phyloP scores from a whole-genome alignment of 2,888 invertebrate genomes.

The Lamellibrachia satsuma region DNA sequence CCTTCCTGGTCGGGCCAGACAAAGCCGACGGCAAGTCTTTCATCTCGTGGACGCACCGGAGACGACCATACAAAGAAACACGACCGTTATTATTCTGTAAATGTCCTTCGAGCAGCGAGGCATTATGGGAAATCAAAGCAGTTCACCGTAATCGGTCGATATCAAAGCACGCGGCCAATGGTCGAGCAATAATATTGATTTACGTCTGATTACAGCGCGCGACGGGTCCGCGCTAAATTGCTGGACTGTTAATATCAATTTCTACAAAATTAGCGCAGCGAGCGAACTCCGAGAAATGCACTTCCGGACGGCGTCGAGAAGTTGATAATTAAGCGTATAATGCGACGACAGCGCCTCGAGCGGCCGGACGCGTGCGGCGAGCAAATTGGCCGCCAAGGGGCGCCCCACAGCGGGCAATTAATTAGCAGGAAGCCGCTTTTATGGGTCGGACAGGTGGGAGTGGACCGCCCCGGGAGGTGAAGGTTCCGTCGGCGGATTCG shows the following conservation, averaged over 20 bases:
- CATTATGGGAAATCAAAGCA: conserved; percentile 17
- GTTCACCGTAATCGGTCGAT: background rate
- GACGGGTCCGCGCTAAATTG: conserved; percentile 5
- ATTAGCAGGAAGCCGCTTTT: conserved; percentile 1
- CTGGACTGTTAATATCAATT: background rate
- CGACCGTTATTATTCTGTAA: conserved; percentile 10
- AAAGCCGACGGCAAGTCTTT: background rate
- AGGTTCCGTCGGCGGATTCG: background rate
- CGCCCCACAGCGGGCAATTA: conserved; percentile 17
- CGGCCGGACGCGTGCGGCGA: background rate
- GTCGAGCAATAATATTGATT: conserved; percentile 13
- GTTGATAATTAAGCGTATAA: conserved; percentile 5
- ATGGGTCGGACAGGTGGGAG: conserved; percentile 4
- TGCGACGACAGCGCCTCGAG: conserved; percentile 4
- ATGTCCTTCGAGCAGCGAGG: background rate
- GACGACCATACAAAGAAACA: background rate
- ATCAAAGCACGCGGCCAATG: background rate
- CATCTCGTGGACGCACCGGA: background rate
- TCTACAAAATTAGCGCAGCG: background rate
- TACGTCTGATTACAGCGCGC: background rate
- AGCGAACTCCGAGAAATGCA: background rate
- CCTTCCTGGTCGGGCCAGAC: background rate
- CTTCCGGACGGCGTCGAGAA: background rate
- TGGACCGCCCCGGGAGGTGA: background rate
- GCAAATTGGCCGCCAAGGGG: conserved; percentile 12